Base-by-base conservation (phyloP, 1,140 invertebrate species). In the Drosophila subpulchrella region DNA sequence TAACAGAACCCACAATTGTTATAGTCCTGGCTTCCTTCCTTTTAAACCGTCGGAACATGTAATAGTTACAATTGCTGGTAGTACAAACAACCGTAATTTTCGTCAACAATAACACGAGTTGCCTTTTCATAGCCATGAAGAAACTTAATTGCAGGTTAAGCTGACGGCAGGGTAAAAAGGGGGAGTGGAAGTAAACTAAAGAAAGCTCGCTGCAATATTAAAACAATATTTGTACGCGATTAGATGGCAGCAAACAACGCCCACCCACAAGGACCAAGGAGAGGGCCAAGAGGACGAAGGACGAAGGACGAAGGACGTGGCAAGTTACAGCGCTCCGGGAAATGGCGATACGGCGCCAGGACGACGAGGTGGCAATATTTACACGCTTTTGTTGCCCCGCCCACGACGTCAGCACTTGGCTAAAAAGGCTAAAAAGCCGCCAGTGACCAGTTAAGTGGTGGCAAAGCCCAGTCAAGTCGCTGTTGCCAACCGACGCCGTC, bases 61-160 rank as follows among this genome's bases (percentile, higher is more conserved):
- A 70, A 82, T 88, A 83, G 72, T 77, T 74, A 74, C 80, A 80
- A 72, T 77, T 83, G 83, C 80, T 84, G 57, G 65, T 59, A 77
- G 63, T 47, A 67, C 83, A 88, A 88, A 89, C 84, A 83, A 61
- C 75, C 58, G 75, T 83, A 82, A 88, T 76, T 88, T 86, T 66
- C 63, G 53, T 76, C 75, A 76, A 88, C 82, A 83, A 72, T 56
- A 67, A 68, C 38, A 13, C 27, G 42, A 54, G 30, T 15, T 47
- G 44, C 50, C 67, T 41, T 57, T 57, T 70, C 48, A 57, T 57
- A 47, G 57, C 67, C 74, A 59, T 51, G 48, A 57, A 42, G 51
- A 76, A 89, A 67, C 60, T 89, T 77, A 88, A 83, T 89, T 88
- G 84, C 76, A 77, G 78, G 79, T 77, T 74, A 73, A 79, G 78